phyloP scores from a whole-genome alignment of 2,797 vertebrate genomes.

The Xenentodon cancila region DNA sequence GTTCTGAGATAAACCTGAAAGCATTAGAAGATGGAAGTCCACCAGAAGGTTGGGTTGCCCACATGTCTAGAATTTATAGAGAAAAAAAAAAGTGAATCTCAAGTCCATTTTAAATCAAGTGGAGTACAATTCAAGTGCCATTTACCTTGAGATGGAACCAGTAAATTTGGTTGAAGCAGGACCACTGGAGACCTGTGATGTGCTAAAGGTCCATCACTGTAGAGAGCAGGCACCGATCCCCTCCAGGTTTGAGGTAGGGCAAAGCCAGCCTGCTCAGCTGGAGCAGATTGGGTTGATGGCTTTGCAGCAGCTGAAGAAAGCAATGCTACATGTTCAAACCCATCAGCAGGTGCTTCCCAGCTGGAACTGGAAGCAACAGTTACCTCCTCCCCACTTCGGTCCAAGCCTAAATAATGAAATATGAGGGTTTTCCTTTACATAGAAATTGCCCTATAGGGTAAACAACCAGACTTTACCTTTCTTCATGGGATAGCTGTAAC shows the following conservation, averaged over 20 bases:
- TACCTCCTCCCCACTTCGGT: not conserved
- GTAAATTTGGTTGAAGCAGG: not conserved
- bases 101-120: too few relatives aligned
- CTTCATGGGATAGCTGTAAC: conserved; percentile 6
- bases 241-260: not conserved
- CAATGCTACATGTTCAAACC: not conserved
- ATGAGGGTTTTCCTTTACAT: too few relatives aligned
- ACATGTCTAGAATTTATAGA: conserved; percentile 3
- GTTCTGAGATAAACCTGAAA: not conserved
- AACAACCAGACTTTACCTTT: conserved; percentile 1
- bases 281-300: not conserved
- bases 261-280: accelerated
- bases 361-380: not conserved
- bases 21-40: too few relatives aligned
- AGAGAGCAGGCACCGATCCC: not conserved
- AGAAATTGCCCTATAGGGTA: too few relatives aligned
- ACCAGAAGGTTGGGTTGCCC: not conserved
- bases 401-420: too few relatives aligned
- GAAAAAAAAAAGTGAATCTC: too few relatives aligned
- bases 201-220: too few relatives aligned
- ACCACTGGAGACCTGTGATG: too few relatives aligned
- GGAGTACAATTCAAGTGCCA: too few relatives aligned
- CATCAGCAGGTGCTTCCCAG: not conserved
- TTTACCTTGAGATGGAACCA: conserved; percentile 10
- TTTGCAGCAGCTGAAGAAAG: not conserved